phyloP scores from a whole-genome alignment of 2,113 vertebrate genomes.

The Sylvia atricapilla region DNA sequence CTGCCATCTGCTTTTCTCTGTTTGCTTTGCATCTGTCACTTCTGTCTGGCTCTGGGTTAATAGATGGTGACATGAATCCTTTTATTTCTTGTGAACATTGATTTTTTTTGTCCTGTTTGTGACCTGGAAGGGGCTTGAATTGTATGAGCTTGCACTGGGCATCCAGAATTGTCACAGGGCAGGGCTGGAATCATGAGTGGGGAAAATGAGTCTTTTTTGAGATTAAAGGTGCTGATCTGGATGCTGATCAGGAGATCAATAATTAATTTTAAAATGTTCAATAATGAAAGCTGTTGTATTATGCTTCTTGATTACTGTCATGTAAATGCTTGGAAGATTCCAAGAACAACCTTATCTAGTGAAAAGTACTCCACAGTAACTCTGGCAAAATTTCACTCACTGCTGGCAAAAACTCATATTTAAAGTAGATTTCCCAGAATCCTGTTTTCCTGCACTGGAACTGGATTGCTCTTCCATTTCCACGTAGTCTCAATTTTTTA shows the following conservation, averaged over 20 bases:
- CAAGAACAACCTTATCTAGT: neutral
- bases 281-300: neutral
- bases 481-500: neutral
- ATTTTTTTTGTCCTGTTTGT: neutral
- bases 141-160: neutral
- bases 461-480: neutral
- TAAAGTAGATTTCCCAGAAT: neutral
- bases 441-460: neutral
- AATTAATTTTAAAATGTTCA: neutral
- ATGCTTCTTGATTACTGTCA: neutral
- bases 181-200: neutral
- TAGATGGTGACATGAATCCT: neutral
- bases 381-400: neutral
- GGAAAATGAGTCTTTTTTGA: neutral
- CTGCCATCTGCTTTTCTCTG: conserved; percentile 69
- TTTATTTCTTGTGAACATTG: neutral
- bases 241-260: neutral
- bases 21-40: conserved; percentile 63
- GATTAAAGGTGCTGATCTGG: neutral
- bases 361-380: neutral
- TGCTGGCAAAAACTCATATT: neutral
- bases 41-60: conserved; percentile 41
- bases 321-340: neutral
- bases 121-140: conserved; percentile 37
- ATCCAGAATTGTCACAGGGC: neutral